A percentile compares a stretch with the other conserved stretches of the same genome.
phyloP scores from a whole-genome alignment of 1,140 invertebrate genomes.

The Papilio helenus region DNA sequence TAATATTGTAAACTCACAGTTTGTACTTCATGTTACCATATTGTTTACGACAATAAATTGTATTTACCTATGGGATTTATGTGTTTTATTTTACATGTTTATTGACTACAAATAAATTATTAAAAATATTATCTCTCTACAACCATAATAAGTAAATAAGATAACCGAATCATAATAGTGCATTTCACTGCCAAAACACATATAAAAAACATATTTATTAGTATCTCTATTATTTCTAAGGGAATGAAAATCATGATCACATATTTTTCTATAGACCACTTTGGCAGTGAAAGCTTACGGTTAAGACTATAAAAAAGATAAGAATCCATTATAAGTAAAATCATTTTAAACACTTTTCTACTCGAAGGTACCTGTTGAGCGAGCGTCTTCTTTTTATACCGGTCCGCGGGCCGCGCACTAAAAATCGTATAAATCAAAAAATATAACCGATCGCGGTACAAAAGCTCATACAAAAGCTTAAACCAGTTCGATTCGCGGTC shows the following conservation, averaged over 20 bases:
- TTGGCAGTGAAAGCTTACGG: no score
- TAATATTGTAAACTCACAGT: conserved; percentile 14
- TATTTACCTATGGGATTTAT: conserved; percentile 30
- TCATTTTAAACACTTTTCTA: conserved; percentile 44
- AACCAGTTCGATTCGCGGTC: conserved; percentile 68
- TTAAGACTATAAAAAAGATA: neutral
- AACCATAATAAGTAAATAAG: neutral
- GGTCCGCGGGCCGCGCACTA: conserved; percentile 64
- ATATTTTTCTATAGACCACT: no score
- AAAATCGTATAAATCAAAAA: conserved; percentile 82
- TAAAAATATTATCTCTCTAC: conserved; percentile 1
- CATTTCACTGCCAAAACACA: neutral
- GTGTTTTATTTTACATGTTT: conserved; percentile 2
- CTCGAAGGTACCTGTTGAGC: conserved; percentile 75
- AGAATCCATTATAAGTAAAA: neutral
- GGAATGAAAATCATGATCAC: no score
- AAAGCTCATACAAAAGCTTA: conserved; percentile 74
- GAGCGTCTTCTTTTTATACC: conserved; percentile 72
- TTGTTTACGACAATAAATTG: conserved; percentile 37
- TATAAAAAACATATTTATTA: no score
- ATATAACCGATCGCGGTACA: conserved; percentile 76
- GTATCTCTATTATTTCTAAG: no score
- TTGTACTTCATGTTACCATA: conserved; percentile 39
- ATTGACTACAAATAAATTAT: neutral
- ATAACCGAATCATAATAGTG: neutral